Evolutionary conservation across 30 jellyfish, hydroid and myxozoan species (phyloP), one percentile per base, ranked within the genome.

Genomic region (Chrysaora quinquecirrha): DNA sequence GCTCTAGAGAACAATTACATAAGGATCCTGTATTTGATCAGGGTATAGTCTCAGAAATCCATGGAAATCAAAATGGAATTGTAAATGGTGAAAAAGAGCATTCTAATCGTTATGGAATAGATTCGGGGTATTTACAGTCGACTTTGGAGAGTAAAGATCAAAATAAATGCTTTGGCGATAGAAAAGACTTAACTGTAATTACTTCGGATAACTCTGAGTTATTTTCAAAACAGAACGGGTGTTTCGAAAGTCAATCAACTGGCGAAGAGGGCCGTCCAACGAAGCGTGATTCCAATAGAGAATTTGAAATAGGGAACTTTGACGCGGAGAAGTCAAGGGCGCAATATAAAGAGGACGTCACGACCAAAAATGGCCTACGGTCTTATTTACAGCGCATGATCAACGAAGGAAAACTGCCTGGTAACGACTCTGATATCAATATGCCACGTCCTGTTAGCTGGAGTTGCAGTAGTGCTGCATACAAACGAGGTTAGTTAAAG

Each of bases 341-440:
- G n/a, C n/a, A n/a, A n/a, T n/a, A n/a, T n/a, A n/a, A n/a, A n/a
- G 81, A 71, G 19, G 95, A 82, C 67, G 72, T 85, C 16, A 22
- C 87, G 38, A 90, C 95, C 21, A 87, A 91, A n/a, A 61, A 70
- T 12, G 95, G 93, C 0, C 74, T 83, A 11, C 90, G 90, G 27
- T 22, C 60, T 25, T 75, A 78, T 60, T 64, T 90, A 4, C 85
- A 90, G 73, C 70, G 88, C 43, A 75, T 85, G 90, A 85, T 77
- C 19, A 67, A 43, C 23, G 92, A 83, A 67, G 95, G 97, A 9
- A 85, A 76, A 22, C 80, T 75, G 14, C 91, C 97, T 30, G 97
- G 95, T 23, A 25, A 22, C 1, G 34, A 66, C 27, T 43, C 22
- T 6, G 65, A 43, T n/a, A 10, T 10, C 19, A 66, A 29, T 21